phyloP scores from a whole-genome alignment of 1,140 invertebrate species.

The Papilio polytes region DNA sequence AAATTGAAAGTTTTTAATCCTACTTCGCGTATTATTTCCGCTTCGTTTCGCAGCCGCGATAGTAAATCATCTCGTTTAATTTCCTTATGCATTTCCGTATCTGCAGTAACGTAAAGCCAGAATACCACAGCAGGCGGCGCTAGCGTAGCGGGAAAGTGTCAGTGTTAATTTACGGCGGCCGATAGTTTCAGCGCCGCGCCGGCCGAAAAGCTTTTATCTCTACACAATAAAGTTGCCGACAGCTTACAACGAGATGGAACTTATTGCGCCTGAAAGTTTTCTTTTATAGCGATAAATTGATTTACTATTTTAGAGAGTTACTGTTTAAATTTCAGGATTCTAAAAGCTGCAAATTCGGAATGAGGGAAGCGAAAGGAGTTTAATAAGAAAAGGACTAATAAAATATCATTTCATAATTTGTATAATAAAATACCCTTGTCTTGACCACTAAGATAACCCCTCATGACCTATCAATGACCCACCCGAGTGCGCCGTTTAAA shows the following conservation, averaged over 20 bases:
- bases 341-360: neutral
- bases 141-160: conserved; percentile 28
- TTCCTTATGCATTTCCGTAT: conserved; percentile 36
- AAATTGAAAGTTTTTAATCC: neutral
- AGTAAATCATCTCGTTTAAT: conserved; percentile 33
- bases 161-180: conserved; percentile 51
- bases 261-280: neutral
- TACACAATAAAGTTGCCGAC: conserved; percentile 18
- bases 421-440: neutral
- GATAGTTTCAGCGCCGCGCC: conserved; percentile 41
- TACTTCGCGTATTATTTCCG: neutral
- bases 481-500: neutral
- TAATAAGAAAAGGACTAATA: neutral
- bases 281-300: conserved; percentile 14
- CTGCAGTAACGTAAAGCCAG: neutral
- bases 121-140: neutral
- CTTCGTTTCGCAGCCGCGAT: conserved; percentile 12
- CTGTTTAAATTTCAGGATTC: neutral
- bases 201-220: conserved; percentile 50
- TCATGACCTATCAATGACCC: neutral
- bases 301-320: neutral
- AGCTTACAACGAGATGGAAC: neutral
- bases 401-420: too few species aligned
- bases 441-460: neutral
- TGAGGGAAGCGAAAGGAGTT: neutral